Base-by-base conservation (phyloP, 2,113 vertebrate genomes). In the Microtus pennsylvanicus region DNA sequence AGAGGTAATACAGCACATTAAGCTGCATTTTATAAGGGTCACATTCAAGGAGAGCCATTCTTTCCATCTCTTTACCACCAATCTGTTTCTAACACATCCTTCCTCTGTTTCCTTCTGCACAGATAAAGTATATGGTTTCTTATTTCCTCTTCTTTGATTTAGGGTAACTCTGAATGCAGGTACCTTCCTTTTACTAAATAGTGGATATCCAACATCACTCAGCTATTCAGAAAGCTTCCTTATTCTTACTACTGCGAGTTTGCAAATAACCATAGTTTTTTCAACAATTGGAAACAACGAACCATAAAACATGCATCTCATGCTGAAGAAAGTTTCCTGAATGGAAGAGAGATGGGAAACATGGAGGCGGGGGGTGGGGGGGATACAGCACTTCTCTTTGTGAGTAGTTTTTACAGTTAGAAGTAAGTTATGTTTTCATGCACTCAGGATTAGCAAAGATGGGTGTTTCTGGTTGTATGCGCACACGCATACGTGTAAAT, bases 371-470 rank as follows among this genome's bases (percentile, higher is more conserved):
- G 47, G 47, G 47, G 38, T 42, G 38, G 8, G 1, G 47, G 47
- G 16, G 2, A 4, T 11, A 50, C 55, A 81, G 75, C 74, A 67
- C 47, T 38, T 89, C 55, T 7, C 81, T 7, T 82, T 77, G 87
- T 82, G 58, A 67, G 17, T 89, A 52, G 69, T 77, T 85, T 89
- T 92, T 21, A 78, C 65, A 80, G 35, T 70, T 70, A 74, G 35
- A 74, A 94, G 11, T 89, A 80, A 96, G 65, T 63, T 74, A 88
- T 78, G 11, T 92, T 94, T 81, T 58, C 47, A 21, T 81, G 45
- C 78, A 65, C 33, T 93, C 45, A 87, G 30, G 42, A 87, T 87
- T 70, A 81, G 47, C 81, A 58, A 70, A 12, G 70, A 72, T n/a
- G 35, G 30, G 67, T 35, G 30, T 69, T 30, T 69, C 14, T 69